These are phyloP conservation scores for Graptemys geographica DNA, from an alignment of 2,797 vertebrate genomes.

Conservation along the genomic window DNA sequence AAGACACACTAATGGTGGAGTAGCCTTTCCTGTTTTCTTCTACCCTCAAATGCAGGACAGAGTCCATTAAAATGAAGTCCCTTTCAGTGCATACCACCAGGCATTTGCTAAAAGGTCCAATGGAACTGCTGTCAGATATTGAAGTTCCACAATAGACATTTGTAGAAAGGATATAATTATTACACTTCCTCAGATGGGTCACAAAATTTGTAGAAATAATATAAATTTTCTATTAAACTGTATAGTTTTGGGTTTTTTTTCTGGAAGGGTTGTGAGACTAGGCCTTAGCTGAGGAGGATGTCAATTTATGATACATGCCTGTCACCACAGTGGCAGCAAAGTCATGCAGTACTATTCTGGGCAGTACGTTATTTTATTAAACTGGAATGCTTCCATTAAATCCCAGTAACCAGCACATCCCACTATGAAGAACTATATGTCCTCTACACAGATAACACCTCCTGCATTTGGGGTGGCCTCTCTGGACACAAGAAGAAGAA, in stretches of 20 bases:
- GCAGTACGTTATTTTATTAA: background rate
- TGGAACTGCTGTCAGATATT: too few relatives aligned
- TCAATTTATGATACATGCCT: background rate
- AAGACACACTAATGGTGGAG: too few relatives aligned
- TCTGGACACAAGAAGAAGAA: background rate
- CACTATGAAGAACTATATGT: background rate
- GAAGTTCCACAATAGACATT: too few relatives aligned
- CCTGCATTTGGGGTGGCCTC: background rate
- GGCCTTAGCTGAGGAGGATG: background rate
- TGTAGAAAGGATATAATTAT: background rate
- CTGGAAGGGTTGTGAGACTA: background rate
- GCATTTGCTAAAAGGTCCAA: too few relatives aligned
- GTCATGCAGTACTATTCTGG: background rate
- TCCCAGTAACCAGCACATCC: background rate
- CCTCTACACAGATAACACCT: background rate
- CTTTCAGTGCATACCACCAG: too few relatives aligned
- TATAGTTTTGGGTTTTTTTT: background rate
- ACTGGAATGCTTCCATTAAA: background rate
- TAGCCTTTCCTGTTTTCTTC: too few relatives aligned
- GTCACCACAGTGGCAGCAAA: background rate
- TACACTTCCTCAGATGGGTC: background rate
- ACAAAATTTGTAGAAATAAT: background rate
- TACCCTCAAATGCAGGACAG: too few relatives aligned
- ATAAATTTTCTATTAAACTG: background rate
- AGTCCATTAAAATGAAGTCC: too few relatives aligned